A percentile compares a stretch with the other conserved stretches of the same genome.
Evolutionary conservation across 2,888 invertebrate species (phyloP).

Genomic region (Agrochola lychnidis): DNA sequence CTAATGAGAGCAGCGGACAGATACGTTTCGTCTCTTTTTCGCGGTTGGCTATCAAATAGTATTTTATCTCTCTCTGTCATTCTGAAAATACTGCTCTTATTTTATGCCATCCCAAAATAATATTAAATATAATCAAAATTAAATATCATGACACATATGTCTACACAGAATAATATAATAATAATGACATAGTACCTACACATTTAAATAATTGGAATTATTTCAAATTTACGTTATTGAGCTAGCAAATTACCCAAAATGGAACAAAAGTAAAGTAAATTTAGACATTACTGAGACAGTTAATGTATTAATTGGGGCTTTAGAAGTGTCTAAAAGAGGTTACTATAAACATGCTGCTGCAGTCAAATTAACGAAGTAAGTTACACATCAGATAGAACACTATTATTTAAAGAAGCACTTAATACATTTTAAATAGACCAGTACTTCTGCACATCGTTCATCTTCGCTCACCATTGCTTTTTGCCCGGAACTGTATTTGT

Average conservation of each 20-base stretch:
- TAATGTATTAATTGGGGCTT: not conserved
- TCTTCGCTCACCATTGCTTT: not conserved
- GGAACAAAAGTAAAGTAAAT: not conserved
- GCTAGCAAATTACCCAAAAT: conserved; percentile 2
- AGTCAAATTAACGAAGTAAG: not conserved
- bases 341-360: not conserved
- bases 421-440: not conserved
- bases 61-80: conserved; percentile 7
- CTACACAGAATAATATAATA: not conserved
- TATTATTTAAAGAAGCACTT: not conserved
- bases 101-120: conserved; percentile 20
- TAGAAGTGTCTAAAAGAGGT: not conserved
- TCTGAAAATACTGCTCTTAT: not conserved
- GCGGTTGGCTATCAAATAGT: conserved; percentile 15
- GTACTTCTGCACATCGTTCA: not conserved
- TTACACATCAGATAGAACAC: not conserved
- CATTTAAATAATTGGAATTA: not conserved
- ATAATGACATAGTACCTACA: conserved; percentile 16
- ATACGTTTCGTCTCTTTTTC: not conserved
- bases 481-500: not conserved
- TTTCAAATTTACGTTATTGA: not conserved
- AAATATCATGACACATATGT: not conserved
- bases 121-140: conserved; percentile 1
- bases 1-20: not conserved
- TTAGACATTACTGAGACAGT: not conserved